Evolutionary conservation across 1,140 invertebrate species (phyloP).

Genomic region (Zeugodacus cucurbitae): DNA sequence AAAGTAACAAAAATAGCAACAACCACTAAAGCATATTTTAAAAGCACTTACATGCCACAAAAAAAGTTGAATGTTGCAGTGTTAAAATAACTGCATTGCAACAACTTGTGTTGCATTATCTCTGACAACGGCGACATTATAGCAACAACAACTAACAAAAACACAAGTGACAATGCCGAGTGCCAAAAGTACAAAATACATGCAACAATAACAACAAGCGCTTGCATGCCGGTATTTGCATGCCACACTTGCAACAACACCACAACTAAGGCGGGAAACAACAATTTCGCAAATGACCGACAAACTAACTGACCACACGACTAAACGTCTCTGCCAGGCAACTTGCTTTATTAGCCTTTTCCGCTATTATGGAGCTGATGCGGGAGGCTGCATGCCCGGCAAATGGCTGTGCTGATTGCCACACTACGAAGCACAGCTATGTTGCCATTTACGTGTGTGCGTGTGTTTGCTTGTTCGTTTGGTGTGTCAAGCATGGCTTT

Average conservation of each 20-base stretch:
- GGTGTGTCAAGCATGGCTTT: neutral
- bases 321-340: neutral
- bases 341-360: conserved; percentile 29
- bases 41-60: neutral
- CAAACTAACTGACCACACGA: conserved; percentile 11
- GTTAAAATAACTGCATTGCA: conserved; percentile 22
- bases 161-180: neutral
- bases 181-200: conserved; percentile 1
- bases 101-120: conserved; percentile 22
- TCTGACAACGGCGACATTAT: conserved; percentile 18
- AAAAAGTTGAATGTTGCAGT: neutral
- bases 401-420: too few species aligned
- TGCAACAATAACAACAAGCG: neutral
- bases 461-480: too few species aligned
- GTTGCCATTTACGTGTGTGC: too few species aligned
- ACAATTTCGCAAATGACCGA: conserved; percentile 1
- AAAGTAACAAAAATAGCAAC: neutral
- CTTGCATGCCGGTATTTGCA: neutral
- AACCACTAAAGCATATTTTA: neutral
- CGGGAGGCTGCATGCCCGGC: neutral
- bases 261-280: neutral
- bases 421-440: too few species aligned
- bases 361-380: neutral
- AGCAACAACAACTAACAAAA: neutral
- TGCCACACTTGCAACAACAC: neutral